Evolutionary conservation across 2,113 vertebrate genomes (phyloP), one percentile per base, ranked within the genome.

Genomic region (Saguinus midas): DNA sequence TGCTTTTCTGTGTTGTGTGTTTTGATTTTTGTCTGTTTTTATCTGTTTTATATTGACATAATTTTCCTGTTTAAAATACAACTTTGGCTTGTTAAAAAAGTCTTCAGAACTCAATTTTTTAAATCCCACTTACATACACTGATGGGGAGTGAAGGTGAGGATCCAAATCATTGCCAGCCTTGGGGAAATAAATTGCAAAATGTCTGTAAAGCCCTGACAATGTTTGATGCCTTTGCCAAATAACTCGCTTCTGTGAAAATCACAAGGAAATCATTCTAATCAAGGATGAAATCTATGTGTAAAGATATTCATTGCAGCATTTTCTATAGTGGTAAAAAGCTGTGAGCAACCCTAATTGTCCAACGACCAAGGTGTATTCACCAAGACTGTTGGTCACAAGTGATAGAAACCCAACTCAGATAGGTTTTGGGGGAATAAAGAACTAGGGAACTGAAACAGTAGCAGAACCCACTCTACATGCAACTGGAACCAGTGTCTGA

Each of bases 41-140:
- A 97, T 97, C 97, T 98, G 99, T 99, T 99, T 98, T 98, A 98
- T 98, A 99, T 98, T 98, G 98, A 98, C 98, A 98, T 98, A 97
- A 98, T 98, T 99, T 98, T 98, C 96, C 97, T 98, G 99, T 99
- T 99, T 98, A 96, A 98, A 99, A 99, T 98, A 99, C 98, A 98
- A 97, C 93, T 97, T 98, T 90, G 97, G 98, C 98, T 98, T 98
- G 98, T 98, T 98, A 87, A 96, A 84, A 92, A 90, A 73, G 20
- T 32, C 66, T 58, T 90, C 45, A 40, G 83, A 79, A 95, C 45
- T 96, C 52, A 18, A 1, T 94, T 95, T 94, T 72, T 5, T 76
- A 87, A 58, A 13, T 57, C 27, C 11, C 52, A 35, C 37, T 61
- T n/a, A 21, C 14, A 5, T 48, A 35, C n/a, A 3, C 1, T 10